Evolutionary conservation across 2,113 vertebrate species (phyloP).

Genomic region (Corythaeola cristata): DNA sequence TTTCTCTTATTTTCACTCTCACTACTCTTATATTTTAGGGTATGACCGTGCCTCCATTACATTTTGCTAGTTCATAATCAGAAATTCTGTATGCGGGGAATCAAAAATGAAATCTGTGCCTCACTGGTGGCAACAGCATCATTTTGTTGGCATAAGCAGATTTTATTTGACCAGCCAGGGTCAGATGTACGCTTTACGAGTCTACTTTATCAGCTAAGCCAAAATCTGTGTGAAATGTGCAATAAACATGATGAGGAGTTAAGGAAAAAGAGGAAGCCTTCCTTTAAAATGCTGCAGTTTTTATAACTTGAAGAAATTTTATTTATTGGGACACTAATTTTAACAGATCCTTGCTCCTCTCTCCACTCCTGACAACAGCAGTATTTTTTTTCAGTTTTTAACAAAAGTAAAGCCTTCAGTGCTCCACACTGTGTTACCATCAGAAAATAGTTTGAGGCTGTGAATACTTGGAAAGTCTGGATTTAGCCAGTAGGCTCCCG

Average conservation of each 20-base stretch:
- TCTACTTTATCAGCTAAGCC: not conserved
- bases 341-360: not conserved
- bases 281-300: not conserved
- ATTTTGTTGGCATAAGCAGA: not conserved
- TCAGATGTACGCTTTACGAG: not conserved
- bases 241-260: not conserved
- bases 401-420: not conserved
- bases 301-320: not conserved
- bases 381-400: not conserved
- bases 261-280: not conserved
- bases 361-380: not conserved
- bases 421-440: not conserved
- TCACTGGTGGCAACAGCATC: not conserved
- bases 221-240: not conserved
- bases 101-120: not conserved
- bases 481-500: not conserved
- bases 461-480: not conserved
- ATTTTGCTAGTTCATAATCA: not conserved
- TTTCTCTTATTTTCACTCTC: not conserved
- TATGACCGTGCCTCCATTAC: not conserved
- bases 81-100: not conserved
- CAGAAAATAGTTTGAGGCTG: not conserved
- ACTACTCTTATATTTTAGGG: not conserved
- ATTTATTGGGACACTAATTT: not conserved
- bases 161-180: not conserved